Evolutionary conservation across 2,888 invertebrate genomes (phyloP).

Genomic region (Rhagium mordax): DNA sequence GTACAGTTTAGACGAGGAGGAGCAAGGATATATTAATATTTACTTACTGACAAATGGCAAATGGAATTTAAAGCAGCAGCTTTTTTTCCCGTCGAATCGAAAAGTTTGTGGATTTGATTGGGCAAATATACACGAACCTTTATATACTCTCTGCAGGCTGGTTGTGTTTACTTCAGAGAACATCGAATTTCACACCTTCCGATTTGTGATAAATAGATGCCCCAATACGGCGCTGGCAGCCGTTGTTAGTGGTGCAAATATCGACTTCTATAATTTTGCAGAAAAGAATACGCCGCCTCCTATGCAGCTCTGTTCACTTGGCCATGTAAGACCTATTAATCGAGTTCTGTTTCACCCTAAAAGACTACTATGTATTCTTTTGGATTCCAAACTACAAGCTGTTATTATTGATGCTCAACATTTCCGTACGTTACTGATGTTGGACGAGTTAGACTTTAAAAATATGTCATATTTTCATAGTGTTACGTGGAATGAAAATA

Average conservation of each 20-base stretch:
- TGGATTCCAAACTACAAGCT: constrained; percentile 48
- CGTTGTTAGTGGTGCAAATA: constrained; percentile 83
- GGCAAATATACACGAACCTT: constrained; percentile 40
- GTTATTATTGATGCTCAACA: constrained; percentile 33
- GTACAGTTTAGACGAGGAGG: constrained; percentile 33
- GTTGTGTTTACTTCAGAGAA: constrained; percentile 45
- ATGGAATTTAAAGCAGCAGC: constrained; percentile 56
- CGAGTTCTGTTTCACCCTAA: constrained; percentile 74
- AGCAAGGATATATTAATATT: constrained; percentile 47
- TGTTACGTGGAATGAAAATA: constrained; percentile 21
- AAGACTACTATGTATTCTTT: constrained; percentile 37
- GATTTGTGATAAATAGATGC: constrained; percentile 42
- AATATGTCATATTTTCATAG: constrained; percentile 7
- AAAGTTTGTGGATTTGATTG: constrained; percentile 46
- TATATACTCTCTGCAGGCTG: constrained; percentile 43
- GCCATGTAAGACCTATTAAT: constrained; percentile 74
- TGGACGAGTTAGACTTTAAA: constrained; percentile 10
- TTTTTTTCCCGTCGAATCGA: constrained; percentile 38
- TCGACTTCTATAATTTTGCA: constrained; percentile 83
- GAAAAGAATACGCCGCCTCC: constrained; percentile 88
- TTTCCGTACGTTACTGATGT: background rate
- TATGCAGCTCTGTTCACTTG: constrained; percentile 78
- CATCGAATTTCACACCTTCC: constrained; percentile 43
- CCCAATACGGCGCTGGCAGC: constrained; percentile 72
- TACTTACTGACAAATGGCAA: constrained; percentile 50